phyloP scores from a whole-genome alignment of 2,113 vertebrate species.

The Rhinopomastus cyanomelas region DNA sequence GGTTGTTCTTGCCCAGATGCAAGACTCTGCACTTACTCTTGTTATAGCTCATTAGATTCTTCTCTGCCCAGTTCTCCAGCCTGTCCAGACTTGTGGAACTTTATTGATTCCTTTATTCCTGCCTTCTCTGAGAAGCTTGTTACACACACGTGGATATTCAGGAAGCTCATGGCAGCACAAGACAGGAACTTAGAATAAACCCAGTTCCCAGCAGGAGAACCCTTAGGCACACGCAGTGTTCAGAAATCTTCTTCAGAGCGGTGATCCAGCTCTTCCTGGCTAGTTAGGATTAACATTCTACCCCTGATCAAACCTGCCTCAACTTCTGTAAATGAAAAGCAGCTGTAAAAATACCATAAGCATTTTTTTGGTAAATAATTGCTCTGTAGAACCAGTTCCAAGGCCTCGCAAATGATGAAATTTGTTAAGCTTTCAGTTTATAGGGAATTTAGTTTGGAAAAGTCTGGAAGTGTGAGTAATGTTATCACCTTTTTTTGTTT shows the following conservation, averaged over 20 bases:
- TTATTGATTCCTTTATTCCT: background rate
- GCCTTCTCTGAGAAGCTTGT: background rate
- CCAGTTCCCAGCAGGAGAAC: background rate
- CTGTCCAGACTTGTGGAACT: no score
- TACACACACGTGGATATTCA: background rate
- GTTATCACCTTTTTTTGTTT: background rate
- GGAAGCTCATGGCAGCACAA: background rate
- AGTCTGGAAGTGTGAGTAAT: background rate
- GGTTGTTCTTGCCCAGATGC: no score
- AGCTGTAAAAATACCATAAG: background rate
- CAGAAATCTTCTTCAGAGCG: background rate
- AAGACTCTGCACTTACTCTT: no score
- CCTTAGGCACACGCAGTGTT: background rate
- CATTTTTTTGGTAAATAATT: background rate
- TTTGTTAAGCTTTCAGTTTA: background rate
- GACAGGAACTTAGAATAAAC: background rate
- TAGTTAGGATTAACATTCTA: background rate
- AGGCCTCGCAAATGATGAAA: background rate
- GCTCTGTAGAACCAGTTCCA: background rate
- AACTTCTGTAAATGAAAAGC: background rate
- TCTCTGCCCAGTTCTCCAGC: no score
- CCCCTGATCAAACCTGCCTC: background rate
- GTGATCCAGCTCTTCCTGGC: background rate
- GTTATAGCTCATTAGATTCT: no score
- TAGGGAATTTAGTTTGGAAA: background rate